These are phyloP conservation scores for Aegypius monachus DNA, from an alignment of 2,113 vertebrate genomes.

Conservation along the genomic window DNA sequence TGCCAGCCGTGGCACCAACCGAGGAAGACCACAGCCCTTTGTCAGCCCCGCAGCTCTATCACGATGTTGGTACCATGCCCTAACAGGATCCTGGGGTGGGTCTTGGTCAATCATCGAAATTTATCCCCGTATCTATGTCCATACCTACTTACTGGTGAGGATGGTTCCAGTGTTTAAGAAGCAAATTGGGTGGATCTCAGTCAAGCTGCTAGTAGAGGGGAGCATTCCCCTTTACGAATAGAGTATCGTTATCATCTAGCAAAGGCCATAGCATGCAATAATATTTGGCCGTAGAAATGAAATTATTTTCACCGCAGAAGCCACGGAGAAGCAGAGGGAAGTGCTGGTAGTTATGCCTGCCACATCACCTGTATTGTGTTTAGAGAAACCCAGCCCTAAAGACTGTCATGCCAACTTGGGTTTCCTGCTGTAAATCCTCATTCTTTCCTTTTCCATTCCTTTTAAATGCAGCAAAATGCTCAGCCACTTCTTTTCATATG, in stretches of 20 bases:
- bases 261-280: not conserved
- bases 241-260: not conserved
- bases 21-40: not conserved
- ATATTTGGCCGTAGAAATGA: not conserved
- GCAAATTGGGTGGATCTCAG: not conserved
- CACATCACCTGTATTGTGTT: not conserved
- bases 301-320: not conserved
- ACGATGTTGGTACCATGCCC: fast-evolving
- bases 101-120: not conserved
- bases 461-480: not conserved
- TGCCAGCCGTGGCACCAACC: fast-evolving
- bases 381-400: not conserved
- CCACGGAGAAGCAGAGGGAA: not conserved
- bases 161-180: not conserved
- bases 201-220: not conserved
- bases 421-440: not conserved
- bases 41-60: not conserved
- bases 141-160: not conserved
- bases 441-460: not conserved
- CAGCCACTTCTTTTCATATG: not conserved
- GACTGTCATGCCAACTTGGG: not conserved
- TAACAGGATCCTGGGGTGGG: not conserved
- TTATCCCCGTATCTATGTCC: not conserved
- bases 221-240: not conserved
- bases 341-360: not conserved